Evolutionary conservation across 2,888 invertebrate species (phyloP), one percentile per base, ranked within the genome.

Genomic region (Cosmia pyralina): DNA sequence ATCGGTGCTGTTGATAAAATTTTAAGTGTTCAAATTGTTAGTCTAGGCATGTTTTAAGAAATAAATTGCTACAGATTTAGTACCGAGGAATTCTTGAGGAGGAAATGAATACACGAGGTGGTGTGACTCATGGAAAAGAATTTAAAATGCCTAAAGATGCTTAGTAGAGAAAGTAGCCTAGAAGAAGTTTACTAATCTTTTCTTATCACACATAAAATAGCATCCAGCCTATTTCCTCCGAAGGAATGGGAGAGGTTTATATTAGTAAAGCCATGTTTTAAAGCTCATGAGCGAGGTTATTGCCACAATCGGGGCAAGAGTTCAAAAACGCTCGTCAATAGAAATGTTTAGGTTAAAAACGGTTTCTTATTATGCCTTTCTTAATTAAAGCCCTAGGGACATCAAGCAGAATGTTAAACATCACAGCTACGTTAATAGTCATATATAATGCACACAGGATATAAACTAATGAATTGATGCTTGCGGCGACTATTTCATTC

Each of bases 1-100:
- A 77, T 69, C 75, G 41, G 52, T 4, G 60, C 10, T 75, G 76
- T 77, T 44, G 2, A 53, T 73, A 62, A 77, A 85, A 83, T 85
- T 19, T 83, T 75, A 82, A 82, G 75, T 74, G 67, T 64, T 77
- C 22, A 28, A 64, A 62, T 79, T 67, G 53, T 41, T 41, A 83
- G 62, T 62, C 72, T 67, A 69, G 50, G 22, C 79, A 69, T 75
- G 72, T 8, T 57, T 75, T 63, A 48, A 34, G 55, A 71, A 46
- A 73, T 68, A 72, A 63, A 83, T 76, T 52, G 19, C 50, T 66
- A 44, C 6, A 66, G 63, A 69, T 76, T 70, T 52, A 62, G 34
- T 22, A 64, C 38, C 60, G 44, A 70, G 17, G 15, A 48, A 58
- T 68, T 71, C 44, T 55, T 58, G 15, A 28, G 17, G 19, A 53